Evolutionary conservation across 2,888 invertebrate species (phyloP), one percentile per base, ranked within the genome.

Genomic region (Ctenicera cuprea): DNA sequence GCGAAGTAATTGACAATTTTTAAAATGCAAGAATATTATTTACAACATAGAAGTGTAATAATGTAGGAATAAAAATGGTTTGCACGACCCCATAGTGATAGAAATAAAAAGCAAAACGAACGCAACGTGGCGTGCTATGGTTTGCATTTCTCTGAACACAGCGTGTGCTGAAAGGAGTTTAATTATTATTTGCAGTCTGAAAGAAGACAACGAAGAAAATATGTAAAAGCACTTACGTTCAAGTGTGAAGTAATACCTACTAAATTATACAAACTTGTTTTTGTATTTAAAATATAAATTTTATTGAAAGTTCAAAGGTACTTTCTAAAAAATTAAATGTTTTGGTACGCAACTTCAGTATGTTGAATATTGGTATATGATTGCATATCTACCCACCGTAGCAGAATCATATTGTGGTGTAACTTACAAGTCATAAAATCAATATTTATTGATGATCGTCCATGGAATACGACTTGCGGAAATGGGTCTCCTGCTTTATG

Each of bases 21-120:
- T 66, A 48, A 57, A 67, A 67, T 67, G 67, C 38, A 54, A 48
- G 14, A 33, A 67, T 41, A 54, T 43, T 71, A 71, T 71, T 67
- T 74, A 74, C 45, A 67, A 71, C 43, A 33, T 43, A 37, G 30
- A 71, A 41, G 70, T 70, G 71, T 52, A 70, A 71, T 74, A 74
- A 74, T 41, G 30, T 67, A 63, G 11, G 50, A 41, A 73, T 61
- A 69, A 74, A 71, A 71, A 71, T 71, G 43, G 66, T 38, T 38
- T 50, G 43, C 59, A 45, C 64, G 64, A 63, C 62, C 66, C 38
- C 59, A 52, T 70, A 61, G 66, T 74, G 67, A 74, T 69, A 74
- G 62, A 41, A 64, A 30, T 50, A 64, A 73, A 73, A 64, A 45
- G 57, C 54, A 70, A 54, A 50, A 48, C 14, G 64, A n/a, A n/a